Base-by-base conservation (phyloP, 2,888 invertebrate genomes). In the Drosophila pullipes region DNA sequence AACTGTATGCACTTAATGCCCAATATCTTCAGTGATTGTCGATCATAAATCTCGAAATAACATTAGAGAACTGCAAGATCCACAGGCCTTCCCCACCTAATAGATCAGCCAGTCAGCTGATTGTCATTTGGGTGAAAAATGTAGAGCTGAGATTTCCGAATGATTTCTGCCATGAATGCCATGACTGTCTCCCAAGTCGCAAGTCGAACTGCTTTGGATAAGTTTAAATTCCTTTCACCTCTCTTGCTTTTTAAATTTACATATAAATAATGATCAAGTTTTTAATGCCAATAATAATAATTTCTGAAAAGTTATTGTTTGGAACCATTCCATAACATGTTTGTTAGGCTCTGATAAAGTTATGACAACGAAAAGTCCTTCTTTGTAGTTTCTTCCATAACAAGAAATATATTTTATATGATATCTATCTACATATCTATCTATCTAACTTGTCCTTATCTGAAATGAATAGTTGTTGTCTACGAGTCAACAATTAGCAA, bases 1-100 rank as follows among this genome's bases (percentile, higher is more conserved):
- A 60, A 28, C 25, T 11, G 47, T 13, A 13, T 47, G 4, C 16
- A 7, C 22, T 22, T 47, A 22, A 22, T 47, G 22, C 47, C 47
- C 25, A 25, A 47, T 16, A 16, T 47, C 16, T 16, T 13, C 25
- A 58, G 60, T 25, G n/a, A 47, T 33, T 39, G 55, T 60, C 50
- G 52, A 11, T 39, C 76, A 79, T 82, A 72, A 85, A 85, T 44
- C 37, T 55, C 49, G 65, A 73, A 37, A 61, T 31, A 22, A 53
- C 22, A 58, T 63, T 62, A 44, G 28, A 55, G 59, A 28, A 47
- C 50, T 44, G 22, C 33, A n/a, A n/a, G 30, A 30, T 57, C 11
- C 18, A 5, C 13, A 35, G 35, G 35, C 13, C 35, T 35, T 13
- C 13, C 13, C 1, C 13, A 2, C 13, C 35, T 13, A 2, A 35